Conservation (phyloP, 1,140 invertebrate genomes). For the Drosophila ambigua region DNA sequence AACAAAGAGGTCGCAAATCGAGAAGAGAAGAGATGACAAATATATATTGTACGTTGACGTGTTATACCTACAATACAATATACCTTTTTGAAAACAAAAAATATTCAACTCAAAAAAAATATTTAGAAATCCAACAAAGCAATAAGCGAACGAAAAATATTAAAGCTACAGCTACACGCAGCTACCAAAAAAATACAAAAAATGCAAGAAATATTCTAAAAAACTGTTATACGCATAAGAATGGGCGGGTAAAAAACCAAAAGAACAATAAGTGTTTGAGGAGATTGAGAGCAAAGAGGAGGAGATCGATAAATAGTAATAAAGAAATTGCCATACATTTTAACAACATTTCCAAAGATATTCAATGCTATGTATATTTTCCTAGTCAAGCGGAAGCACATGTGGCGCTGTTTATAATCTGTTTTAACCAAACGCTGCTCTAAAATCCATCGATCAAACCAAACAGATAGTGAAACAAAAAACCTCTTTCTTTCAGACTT, state of each 20-base stretch:
- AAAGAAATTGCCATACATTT: constrained; percentile 63
- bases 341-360: constrained; percentile 22
- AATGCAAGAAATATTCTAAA: constrained; percentile 33
- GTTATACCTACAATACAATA: no score
- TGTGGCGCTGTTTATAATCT: constrained; percentile 4
- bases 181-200: constrained; percentile 19
- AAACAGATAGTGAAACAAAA: constrained; percentile 33
- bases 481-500: constrained; percentile 15
- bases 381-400: not conserved
- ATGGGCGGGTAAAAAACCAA: constrained; percentile 31
- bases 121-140: no score
- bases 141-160: constrained; percentile 31
- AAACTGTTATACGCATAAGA: constrained; percentile 65
- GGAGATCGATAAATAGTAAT: constrained; percentile 43
- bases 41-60: no score
- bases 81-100: no score
- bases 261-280: constrained; percentile 76
- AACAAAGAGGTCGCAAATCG: no score
- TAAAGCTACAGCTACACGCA: constrained; percentile 21
- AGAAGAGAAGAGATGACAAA: no score
- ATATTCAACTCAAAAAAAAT: no score
- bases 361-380: not conserved
- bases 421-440: constrained; percentile 30
- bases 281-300: constrained; percentile 45
- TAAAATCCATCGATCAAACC: constrained; percentile 69